A percentile compares a stretch with the other conserved stretches of the same genome.
Conservation (phyloP, 2,888 invertebrate genomes). For the Zygogramma bicolorata region DNA sequence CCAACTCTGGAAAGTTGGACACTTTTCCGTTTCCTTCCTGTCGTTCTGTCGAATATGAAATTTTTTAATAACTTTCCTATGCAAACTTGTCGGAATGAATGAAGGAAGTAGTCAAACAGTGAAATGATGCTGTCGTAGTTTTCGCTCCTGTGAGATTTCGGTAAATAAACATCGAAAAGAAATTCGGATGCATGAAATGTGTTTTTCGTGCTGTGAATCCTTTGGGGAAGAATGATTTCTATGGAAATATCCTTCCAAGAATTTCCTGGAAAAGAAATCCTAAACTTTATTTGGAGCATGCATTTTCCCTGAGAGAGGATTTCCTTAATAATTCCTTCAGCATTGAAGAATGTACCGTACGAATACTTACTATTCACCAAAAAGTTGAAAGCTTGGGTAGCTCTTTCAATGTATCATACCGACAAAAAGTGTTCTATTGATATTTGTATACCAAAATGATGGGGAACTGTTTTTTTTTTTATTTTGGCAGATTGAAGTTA, state of each 20-base stretch:
- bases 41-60: slow-evolving; percentile 54
- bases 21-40: slow-evolving; percentile 51
- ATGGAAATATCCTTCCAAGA: not conserved
- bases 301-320: too few relatives aligned
- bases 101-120: slow-evolving; percentile 35
- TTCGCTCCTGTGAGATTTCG: slow-evolving; percentile 18
- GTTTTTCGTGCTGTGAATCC: not conserved
- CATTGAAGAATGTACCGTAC: too few relatives aligned
- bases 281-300: too few relatives aligned
- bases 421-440: too few relatives aligned
- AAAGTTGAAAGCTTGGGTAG: too few relatives aligned
- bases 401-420: too few relatives aligned
- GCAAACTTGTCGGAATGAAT: slow-evolving; percentile 51
- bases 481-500: too few relatives aligned
- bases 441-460: too few relatives aligned
- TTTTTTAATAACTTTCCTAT: slow-evolving; percentile 56
- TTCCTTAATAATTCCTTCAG: too few relatives aligned
- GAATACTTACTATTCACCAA: too few relatives aligned
- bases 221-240: not conserved
- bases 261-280: too few relatives aligned
- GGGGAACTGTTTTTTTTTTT: too few relatives aligned
- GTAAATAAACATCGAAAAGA: slow-evolving; percentile 33
- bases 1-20: slow-evolving; percentile 51
- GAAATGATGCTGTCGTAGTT: slow-evolving; percentile 23
- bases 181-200: slow-evolving; percentile 16